Base-by-base conservation (phyloP, 2,113 vertebrate species). In the Lycocorax pyrrhopterus region DNA sequence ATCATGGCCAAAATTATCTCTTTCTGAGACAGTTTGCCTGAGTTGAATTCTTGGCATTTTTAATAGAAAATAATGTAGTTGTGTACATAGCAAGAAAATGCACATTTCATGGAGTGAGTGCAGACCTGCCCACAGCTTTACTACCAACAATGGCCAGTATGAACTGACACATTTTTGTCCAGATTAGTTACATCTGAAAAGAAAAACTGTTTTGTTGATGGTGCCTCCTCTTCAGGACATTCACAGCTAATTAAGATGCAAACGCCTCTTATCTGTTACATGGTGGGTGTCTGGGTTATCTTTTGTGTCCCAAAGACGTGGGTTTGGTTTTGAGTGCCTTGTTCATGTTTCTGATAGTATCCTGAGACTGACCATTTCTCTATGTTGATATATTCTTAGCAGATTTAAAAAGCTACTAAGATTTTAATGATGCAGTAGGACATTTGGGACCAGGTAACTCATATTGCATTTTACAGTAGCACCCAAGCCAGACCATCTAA, bases 231-330 rank as follows among this genome's bases (percentile, higher is more conserved):
- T 43, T 82, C 44, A 82, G 17, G 43, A 32, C 12, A 66, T 73
- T 56, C 21, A 56, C 5, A 10, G 43, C 33, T 79, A 68, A 43
- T 81, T 71, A 59, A 58, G 32, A 66, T 15, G 12, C 21, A 32
- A 29, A 33, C 15, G 44, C 8, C 14, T 78, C 9, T 7, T 43
- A 25, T 20, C 22, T 68, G 12, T 72, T 75, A 10, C 2, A 1
- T 21, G 12, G 6, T 47, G 16, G 23, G 2, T 71, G 4, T 76
- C 52, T 63, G 39, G 10, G 11, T 79, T 83, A 80, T 17, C 7
- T 85, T 88, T 37, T 51, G 29, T 16, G 16, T 86, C 29, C 21
- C 0, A 0, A 37, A 60, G 12, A 6, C 51, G 15, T 16, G 5
- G 7, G 11, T 66, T 90, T 85, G 32, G 6, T 49, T 89, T 59